Evolutionary conservation across 2,797 vertebrate genomes (phyloP).

Genomic region (Enteromius afrohamiltoni): DNA sequence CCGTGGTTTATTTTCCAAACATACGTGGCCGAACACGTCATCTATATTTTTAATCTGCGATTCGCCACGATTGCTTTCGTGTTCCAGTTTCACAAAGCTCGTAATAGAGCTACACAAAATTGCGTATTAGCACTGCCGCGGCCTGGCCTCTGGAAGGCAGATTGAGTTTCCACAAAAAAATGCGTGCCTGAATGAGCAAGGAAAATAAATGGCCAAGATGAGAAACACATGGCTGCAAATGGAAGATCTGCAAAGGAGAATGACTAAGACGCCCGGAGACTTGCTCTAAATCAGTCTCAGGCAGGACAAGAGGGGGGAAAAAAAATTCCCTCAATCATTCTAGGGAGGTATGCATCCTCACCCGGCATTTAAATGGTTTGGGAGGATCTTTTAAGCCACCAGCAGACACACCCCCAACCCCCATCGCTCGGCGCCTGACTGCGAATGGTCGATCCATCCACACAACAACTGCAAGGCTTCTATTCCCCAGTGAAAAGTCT

Average conservation of each 20-base stretch:
- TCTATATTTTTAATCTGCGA: slow-evolving; percentile 26
- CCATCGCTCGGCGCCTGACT: slow-evolving; percentile 40
- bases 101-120: slow-evolving; percentile 34
- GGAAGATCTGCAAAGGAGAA: slow-evolving; percentile 33
- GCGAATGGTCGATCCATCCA: slow-evolving; percentile 43
- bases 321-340: slow-evolving; percentile 28
- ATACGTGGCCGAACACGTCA: background rate
- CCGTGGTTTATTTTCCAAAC: slow-evolving; percentile 8
- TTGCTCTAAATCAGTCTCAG: slow-evolving; percentile 32
- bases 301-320: slow-evolving; percentile 9
- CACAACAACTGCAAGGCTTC: slow-evolving; percentile 49
- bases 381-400: slow-evolving; percentile 41
- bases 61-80: slow-evolving; percentile 46
- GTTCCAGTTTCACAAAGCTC: slow-evolving; percentile 48
- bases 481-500: slow-evolving; percentile 31
- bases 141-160: slow-evolving; percentile 57
- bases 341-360: slow-evolving; percentile 33
- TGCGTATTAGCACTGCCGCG: slow-evolving; percentile 27
- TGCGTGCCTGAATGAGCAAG: slow-evolving; percentile 63
- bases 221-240: slow-evolving; percentile 76
- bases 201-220: slow-evolving; percentile 73
- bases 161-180: slow-evolving; percentile 72
- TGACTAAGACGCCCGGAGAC: slow-evolving; percentile 31
- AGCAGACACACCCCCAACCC: slow-evolving; percentile 57
- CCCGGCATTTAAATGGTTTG: slow-evolving; percentile 42